phyloP scores from a whole-genome alignment of 1,140 invertebrate species.

The Arctopsyche grandis region DNA sequence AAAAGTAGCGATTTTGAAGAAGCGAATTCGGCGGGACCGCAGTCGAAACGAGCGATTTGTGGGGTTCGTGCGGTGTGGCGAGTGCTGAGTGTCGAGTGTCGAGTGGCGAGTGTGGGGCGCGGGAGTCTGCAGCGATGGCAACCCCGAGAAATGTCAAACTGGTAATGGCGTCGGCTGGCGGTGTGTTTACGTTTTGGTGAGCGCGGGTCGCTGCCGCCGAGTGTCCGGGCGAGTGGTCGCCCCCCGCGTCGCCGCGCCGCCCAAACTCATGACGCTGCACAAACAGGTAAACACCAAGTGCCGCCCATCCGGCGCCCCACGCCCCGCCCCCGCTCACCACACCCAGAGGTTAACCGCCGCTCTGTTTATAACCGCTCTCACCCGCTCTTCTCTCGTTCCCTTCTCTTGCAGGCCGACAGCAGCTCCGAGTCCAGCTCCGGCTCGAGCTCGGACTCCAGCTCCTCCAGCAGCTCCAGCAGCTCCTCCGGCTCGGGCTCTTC shows the following conservation, averaged over 20 bases:
- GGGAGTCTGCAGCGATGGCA: conserved; percentile 25
- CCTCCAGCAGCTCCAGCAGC: conserved; percentile 74
- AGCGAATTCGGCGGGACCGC: too few relatives aligned
- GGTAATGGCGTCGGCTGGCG: conserved; percentile 54
- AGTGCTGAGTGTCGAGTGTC: too few relatives aligned
- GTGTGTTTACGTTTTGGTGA: conserved; percentile 50
- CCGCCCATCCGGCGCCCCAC: background rate
- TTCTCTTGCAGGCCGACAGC: conserved; percentile 64
- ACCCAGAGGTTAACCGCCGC: conserved; percentile 48
- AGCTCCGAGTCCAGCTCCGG: conserved; percentile 73
- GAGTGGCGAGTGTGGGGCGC: background rate
- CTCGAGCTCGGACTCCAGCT: conserved; percentile 74
- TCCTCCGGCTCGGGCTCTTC: conserved; percentile 78
- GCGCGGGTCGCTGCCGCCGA: background rate
- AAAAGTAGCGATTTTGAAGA: too few relatives aligned
- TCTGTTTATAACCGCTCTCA: conserved; percentile 51
- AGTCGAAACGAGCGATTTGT: too few relatives aligned
- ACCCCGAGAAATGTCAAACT: conserved; percentile 54
- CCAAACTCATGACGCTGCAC: conserved; percentile 19
- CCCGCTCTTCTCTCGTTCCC: conserved; percentile 32
- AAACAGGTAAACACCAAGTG: conserved; percentile 1
- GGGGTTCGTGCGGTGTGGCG: too few relatives aligned
- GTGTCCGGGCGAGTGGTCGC: background rate
- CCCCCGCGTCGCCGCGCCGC: background rate
- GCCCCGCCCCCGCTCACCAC: background rate